These are phyloP conservation scores for Paramormyrops kingsleyae DNA, from an alignment of 2,113 vertebrate species.

Conservation along the genomic window DNA sequence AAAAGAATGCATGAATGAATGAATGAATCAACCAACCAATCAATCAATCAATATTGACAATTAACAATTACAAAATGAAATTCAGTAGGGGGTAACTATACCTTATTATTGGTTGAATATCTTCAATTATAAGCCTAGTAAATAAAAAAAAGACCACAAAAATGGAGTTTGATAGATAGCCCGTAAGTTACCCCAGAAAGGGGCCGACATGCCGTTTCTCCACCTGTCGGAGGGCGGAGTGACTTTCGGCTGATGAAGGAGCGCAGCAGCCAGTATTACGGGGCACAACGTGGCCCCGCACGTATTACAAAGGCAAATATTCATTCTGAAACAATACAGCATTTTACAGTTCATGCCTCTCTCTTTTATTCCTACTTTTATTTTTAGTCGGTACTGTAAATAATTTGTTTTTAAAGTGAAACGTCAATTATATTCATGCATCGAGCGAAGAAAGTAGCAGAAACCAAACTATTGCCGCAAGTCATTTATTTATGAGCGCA, in stretches of 20 bases:
- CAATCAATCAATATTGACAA: not conserved
- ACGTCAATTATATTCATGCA: not conserved
- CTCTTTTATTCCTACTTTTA: not conserved
- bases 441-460: too few species aligned
- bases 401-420: not conserved
- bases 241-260: conserved; percentile 44
- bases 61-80: not conserved
- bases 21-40: not conserved
- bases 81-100: not conserved
- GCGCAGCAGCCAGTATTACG: not conserved
- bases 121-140: not conserved
- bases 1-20: not conserved
- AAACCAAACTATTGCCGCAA: not conserved
- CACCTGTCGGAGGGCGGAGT: conserved; percentile 60
- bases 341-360: not conserved
- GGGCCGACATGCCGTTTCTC: conserved; percentile 22
- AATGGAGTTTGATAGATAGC: not conserved
- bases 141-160: not conserved
- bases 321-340: not conserved
- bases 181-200: not conserved
- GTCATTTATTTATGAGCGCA: not conserved
- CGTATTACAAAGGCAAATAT: not conserved
- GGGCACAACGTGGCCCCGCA: not conserved
- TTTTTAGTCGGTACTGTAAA: not conserved
- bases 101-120: not conserved